Conservation (phyloP, 1,140 invertebrate genomes). For the Zaprionus capensis region DNA sequence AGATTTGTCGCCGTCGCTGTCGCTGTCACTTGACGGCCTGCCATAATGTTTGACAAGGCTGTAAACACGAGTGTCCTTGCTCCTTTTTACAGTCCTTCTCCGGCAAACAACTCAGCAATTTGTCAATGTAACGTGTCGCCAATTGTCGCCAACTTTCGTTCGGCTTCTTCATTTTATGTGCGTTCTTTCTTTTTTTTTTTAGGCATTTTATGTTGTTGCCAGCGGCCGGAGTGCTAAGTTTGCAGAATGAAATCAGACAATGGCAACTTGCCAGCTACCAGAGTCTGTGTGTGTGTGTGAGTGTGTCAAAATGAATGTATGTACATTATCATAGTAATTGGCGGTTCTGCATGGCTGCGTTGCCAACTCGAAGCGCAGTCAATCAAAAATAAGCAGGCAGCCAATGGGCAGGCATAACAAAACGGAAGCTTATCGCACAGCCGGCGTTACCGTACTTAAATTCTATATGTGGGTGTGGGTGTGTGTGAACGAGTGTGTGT, state of each 20-base stretch:
- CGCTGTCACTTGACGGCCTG: neutral
- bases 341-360: slow-evolving; percentile 42
- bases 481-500: neutral
- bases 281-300: neutral
- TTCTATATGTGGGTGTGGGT: slow-evolving; percentile 1
- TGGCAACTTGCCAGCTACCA: slow-evolving; percentile 49
- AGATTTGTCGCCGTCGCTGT: neutral
- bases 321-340: slow-evolving; percentile 54
- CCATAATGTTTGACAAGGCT: slow-evolving; percentile 18
- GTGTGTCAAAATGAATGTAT: slow-evolving; percentile 33
- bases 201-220: slow-evolving; percentile 34
- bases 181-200: slow-evolving; percentile 48
- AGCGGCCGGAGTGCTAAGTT: slow-evolving; percentile 50
- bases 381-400: slow-evolving; percentile 68
- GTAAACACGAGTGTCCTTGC: slow-evolving; percentile 29
- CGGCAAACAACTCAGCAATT: slow-evolving; percentile 61
- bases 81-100: slow-evolving; percentile 16
- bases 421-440: slow-evolving; percentile 71
- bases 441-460: slow-evolving; percentile 34
- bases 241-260: slow-evolving; percentile 67
- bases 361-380: slow-evolving; percentile 62
- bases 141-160: slow-evolving; percentile 60
- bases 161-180: neutral
- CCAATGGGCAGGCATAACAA: slow-evolving; percentile 54
- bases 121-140: slow-evolving; percentile 76